Percentiles rank a stretch among this genome's conserved stretches.
Conservation (phyloP, 2,888 invertebrate species). For the Thecophora atra region DNA sequence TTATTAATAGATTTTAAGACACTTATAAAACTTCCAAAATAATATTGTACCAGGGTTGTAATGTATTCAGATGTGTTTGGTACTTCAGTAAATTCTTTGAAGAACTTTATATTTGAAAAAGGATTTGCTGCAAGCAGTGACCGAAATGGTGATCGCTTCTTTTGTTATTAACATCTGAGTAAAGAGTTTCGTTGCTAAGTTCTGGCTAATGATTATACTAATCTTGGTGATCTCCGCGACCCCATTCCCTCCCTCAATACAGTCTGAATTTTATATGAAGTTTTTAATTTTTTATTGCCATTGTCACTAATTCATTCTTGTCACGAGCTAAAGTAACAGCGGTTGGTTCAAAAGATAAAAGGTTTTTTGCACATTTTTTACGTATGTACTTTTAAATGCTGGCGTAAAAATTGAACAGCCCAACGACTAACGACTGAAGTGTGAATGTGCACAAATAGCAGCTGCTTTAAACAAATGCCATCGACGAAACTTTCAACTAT, state of each 20-base stretch:
- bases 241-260: not conserved
- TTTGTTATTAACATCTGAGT: too few species aligned
- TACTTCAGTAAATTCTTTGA: too few species aligned
- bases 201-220: not conserved
- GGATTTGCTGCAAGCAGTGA: too few species aligned
- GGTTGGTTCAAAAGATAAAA: not conserved
- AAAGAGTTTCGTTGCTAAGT: too few species aligned
- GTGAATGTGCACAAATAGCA: not conserved
- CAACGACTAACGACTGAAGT: not conserved
- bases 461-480: not conserved
- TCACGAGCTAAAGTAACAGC: not conserved
- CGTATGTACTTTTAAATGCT: not conserved
- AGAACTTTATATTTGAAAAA: too few species aligned
- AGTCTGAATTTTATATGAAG: not conserved
- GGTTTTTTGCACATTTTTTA: not conserved
- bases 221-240: not conserved
- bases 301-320: not conserved
- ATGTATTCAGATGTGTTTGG: too few species aligned
- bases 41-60: too few species aligned
- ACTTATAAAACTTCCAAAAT: too few species aligned
- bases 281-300: too few species aligned
- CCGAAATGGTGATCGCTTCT: too few species aligned
- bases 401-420: not conserved
- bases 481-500: slow-evolving; percentile 1
- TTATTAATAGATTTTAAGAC: too few species aligned